Percentiles rank a stretch among this genome's conserved stretches.
phyloP scores from a whole-genome alignment of 1,140 invertebrate species.

The Copidosoma floridanum region DNA sequence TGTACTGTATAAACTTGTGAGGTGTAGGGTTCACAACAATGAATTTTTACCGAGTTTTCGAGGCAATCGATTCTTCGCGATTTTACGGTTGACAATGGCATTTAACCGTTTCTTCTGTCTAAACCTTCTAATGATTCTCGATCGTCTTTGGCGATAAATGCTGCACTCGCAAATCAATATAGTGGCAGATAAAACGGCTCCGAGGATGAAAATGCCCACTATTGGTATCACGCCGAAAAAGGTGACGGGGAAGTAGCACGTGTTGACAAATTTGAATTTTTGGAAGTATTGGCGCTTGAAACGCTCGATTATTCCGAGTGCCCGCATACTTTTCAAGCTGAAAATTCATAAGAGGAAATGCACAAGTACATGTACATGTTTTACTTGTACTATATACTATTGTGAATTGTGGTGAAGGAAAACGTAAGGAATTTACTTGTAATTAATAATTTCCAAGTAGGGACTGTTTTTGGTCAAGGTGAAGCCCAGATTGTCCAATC shows the following conservation, averaged over 20 bases:
- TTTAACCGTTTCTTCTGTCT: too few relatives aligned
- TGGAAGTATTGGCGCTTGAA: constrained; percentile 3
- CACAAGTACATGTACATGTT: not conserved
- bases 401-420: not conserved
- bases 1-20: too few relatives aligned
- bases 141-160: not conserved
- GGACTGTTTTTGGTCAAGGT: constrained; percentile 18
- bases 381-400: not conserved
- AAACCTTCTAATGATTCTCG: too few relatives aligned
- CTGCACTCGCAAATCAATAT: constrained; percentile 1
- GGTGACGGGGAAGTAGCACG: constrained; percentile 2
- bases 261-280: constrained; percentile 1
- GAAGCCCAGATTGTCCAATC: constrained; percentile 10
- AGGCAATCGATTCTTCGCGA: too few relatives aligned
- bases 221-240: constrained; percentile 3
- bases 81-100: too few relatives aligned
- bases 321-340: constrained; percentile 10
- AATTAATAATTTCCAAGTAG: constrained; percentile 23
- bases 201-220: constrained; percentile 7
- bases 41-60: too few relatives aligned
- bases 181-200: not conserved
- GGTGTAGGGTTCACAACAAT: too few relatives aligned
- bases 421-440: constrained; percentile 12
- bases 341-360: not conserved
- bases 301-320: constrained; percentile 6